phyloP scores from a whole-genome alignment of 1,140 invertebrate genomes.

The Drosophila micromelanica region DNA sequence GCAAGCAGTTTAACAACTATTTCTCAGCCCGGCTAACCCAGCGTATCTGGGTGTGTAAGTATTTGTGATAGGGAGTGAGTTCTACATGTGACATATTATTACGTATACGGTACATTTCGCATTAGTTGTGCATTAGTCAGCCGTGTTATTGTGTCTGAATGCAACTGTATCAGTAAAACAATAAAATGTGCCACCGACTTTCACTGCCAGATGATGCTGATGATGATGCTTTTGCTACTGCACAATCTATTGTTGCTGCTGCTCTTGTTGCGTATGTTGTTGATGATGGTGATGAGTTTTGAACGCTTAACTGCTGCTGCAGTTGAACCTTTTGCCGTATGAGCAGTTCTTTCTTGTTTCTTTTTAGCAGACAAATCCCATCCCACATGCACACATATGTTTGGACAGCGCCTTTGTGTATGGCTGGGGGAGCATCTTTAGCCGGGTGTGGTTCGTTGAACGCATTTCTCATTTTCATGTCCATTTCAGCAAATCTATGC shows the following conservation, averaged over 20 bases:
- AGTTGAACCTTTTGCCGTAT: constrained; percentile 40
- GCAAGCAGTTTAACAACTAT: background rate
- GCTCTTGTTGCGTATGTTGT: constrained; percentile 29
- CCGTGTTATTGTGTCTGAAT: constrained; percentile 43
- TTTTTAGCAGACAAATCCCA: constrained; percentile 21
- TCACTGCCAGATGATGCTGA: constrained; percentile 41
- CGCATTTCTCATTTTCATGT: constrained; percentile 81
- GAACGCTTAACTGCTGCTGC: constrained; percentile 60
- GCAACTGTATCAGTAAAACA: constrained; percentile 21
- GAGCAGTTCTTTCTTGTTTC: constrained; percentile 50
- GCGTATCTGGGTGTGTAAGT: background rate
- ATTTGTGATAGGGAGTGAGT: constrained; percentile 5
- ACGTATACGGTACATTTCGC: constrained; percentile 52
- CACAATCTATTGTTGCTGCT: constrained; percentile 14
- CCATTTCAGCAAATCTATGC: constrained; percentile 74
- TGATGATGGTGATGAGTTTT: constrained; percentile 71
- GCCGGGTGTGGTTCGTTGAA: constrained; percentile 74
- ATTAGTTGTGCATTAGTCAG: constrained; percentile 56
- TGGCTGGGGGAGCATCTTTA: constrained; percentile 38
- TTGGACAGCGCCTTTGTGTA: constrained; percentile 23
- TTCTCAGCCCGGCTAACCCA: background rate
- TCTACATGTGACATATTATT: constrained; percentile 39
- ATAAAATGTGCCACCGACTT: constrained; percentile 40
- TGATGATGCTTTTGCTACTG: constrained; percentile 17
- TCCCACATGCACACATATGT: background rate